Conservation (phyloP, 1,140 invertebrate species). For the Ooceraea biroi region DNA sequence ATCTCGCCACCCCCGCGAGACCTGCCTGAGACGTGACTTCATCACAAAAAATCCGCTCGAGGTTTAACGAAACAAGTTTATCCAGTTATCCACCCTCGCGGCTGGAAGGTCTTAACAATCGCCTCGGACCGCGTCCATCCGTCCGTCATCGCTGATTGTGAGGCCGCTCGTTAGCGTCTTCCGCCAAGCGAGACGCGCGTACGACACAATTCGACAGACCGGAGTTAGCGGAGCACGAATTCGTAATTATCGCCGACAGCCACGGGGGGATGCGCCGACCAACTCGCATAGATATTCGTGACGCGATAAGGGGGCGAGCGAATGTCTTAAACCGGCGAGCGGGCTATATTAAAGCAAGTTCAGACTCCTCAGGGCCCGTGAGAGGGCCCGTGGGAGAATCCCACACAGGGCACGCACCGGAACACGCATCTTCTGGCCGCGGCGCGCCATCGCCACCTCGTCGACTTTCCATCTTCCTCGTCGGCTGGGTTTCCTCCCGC, state of each 20-base stretch:
- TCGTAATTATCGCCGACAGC: slow-evolving; percentile 69
- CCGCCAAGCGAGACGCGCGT: slow-evolving; percentile 47
- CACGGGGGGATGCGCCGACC: slow-evolving; percentile 8
- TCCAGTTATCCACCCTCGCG: no score
- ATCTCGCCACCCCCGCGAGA: no score
- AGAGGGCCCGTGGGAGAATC: slow-evolving; percentile 84
- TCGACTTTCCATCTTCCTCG: slow-evolving; percentile 46
- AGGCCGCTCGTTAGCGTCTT: slow-evolving; percentile 34
- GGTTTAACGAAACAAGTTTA: no score
- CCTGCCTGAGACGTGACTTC: no score
- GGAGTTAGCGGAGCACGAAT: slow-evolving; percentile 58
- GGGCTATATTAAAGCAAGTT: slow-evolving; percentile 46
- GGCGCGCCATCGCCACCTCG: slow-evolving; percentile 68
- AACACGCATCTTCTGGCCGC: slow-evolving; percentile 74
- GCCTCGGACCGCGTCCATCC: neutral
- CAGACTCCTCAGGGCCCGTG: slow-evolving; percentile 75
- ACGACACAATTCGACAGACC: slow-evolving; percentile 30
- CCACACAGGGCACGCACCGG: slow-evolving; percentile 85
- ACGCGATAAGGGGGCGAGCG: slow-evolving; percentile 61
- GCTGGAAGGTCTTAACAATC: neutral
- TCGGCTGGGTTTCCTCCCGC: neutral
- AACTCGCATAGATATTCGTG: slow-evolving; percentile 67
- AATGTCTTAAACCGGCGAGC: slow-evolving; percentile 22
- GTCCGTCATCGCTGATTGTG: neutral
- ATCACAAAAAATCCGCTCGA: no score